Evolutionary conservation across 2,888 invertebrate genomes (phyloP).

Genomic region (Lithophane ornitopus): DNA sequence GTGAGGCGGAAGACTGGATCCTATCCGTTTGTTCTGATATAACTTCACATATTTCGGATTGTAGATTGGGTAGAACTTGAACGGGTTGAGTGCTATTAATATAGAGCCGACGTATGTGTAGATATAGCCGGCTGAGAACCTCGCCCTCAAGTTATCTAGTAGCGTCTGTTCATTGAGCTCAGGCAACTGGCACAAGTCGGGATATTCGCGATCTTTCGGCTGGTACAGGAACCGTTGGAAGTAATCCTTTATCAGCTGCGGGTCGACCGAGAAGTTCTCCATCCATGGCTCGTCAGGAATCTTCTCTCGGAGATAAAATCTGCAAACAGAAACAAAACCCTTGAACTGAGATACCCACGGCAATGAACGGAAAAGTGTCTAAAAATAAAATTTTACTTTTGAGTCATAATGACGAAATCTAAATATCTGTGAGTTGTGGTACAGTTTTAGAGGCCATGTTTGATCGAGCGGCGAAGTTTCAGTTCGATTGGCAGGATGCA

Average conservation of each 20-base stretch:
- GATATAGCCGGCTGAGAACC: slow-evolving; percentile 97
- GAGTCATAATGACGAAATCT: slow-evolving; percentile 79
- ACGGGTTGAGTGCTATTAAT: slow-evolving; percentile 98
- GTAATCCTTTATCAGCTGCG: slow-evolving; percentile 97
- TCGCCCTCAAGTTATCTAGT: slow-evolving; percentile 96
- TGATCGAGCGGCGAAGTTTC: slow-evolving; percentile 79
- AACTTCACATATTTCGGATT: slow-evolving; percentile 99
- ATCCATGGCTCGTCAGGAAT: slow-evolving; percentile 96
- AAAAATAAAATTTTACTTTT: slow-evolving; percentile 81
- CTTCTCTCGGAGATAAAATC: slow-evolving; percentile 97
- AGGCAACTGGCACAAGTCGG: slow-evolving; percentile 98
- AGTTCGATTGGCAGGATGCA: slow-evolving; percentile 87
- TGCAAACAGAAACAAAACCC: slow-evolving; percentile 76
- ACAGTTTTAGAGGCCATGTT: slow-evolving; percentile 79
- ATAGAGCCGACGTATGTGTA: slow-evolving; percentile 99
- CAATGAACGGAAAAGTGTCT: slow-evolving; percentile 54
- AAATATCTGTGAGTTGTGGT: slow-evolving; percentile 76
- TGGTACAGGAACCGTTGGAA: slow-evolving; percentile 97
- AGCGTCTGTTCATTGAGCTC: slow-evolving; percentile 98
- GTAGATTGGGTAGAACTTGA: slow-evolving; percentile 99
- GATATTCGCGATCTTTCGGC: slow-evolving; percentile 98
- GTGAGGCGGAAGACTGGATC: slow-evolving; percentile 98
- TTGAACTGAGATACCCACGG: slow-evolving; percentile 32
- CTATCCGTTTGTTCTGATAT: slow-evolving; percentile 97
- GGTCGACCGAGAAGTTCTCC: slow-evolving; percentile 96